phyloP scores from a whole-genome alignment of 2,888 invertebrate genomes.

The Pomacea canaliculata region DNA sequence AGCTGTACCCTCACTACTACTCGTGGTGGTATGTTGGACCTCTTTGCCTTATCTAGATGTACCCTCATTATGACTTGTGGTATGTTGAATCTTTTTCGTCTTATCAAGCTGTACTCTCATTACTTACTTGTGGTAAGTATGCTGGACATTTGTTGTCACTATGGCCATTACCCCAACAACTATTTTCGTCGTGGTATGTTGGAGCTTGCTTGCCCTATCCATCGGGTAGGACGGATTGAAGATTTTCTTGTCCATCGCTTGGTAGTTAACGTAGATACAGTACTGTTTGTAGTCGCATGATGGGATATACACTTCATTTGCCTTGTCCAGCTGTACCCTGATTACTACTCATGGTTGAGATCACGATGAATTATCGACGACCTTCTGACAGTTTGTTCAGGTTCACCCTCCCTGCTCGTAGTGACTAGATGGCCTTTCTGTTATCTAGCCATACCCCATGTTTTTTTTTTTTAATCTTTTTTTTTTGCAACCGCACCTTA shows the following conservation, averaged over 20 bases:
- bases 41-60: not conserved
- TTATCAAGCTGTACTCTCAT: not conserved
- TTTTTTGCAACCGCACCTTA: too few relatives aligned
- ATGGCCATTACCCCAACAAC: not conserved
- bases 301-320: not conserved
- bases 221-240: too few relatives aligned
- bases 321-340: not conserved
- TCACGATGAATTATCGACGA: too few relatives aligned
- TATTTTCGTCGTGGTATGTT: not conserved
- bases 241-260: too few relatives aligned
- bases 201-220: not conserved
- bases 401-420: too few relatives aligned
- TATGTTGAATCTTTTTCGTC: not conserved
- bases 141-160: not conserved
- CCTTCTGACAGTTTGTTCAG: too few relatives aligned
- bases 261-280: not conserved
- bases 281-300: not conserved
- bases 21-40: not conserved
- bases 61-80: not conserved
- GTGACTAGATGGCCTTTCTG: too few relatives aligned
- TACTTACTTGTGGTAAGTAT: not conserved
- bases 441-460: too few relatives aligned
- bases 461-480: too few relatives aligned
- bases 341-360: not conserved
- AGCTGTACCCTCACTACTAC: constrained; percentile 1